phyloP scores from a whole-genome alignment of 2,797 vertebrate genomes.

The Phalloptychus januarius region DNA sequence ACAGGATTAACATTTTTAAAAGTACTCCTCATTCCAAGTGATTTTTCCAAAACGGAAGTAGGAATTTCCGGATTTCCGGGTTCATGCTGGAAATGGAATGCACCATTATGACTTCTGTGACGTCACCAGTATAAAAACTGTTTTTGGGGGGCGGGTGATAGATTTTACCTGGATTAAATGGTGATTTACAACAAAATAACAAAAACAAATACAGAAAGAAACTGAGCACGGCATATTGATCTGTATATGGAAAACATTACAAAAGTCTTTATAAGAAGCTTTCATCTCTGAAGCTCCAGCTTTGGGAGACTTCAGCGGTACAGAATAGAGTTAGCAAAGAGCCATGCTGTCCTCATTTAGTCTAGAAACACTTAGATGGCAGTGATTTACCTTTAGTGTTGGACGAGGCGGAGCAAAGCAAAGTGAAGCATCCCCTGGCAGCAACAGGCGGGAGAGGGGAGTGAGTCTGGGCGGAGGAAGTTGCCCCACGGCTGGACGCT shows the following conservation, averaged over 20 bases:
- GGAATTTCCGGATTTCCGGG: background rate
- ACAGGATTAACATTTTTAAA: background rate
- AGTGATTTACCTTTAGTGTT: conserved; percentile 41
- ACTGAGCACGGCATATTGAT: background rate
- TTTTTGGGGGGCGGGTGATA: background rate
- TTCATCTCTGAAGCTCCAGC: background rate
- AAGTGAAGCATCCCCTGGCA: conserved; percentile 60
- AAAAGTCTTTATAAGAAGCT: background rate
- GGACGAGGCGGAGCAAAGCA: conserved; percentile 75
- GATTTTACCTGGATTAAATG: background rate
- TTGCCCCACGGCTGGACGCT: conserved; percentile 34
- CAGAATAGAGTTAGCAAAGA: background rate
- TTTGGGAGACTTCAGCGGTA: background rate
- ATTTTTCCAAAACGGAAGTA: background rate
- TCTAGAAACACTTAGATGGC: conserved; percentile 4
- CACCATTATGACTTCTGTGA: background rate
- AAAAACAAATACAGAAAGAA: background rate
- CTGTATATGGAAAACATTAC: background rate
- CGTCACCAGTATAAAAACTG: background rate
- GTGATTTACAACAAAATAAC: background rate
- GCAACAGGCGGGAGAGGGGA: conserved; percentile 48
- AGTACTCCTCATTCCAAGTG: background rate
- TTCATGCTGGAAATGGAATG: background rate
- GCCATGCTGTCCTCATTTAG: too few relatives aligned
- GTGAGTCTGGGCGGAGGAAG: conserved; percentile 70